Evolutionary conservation across 2,888 invertebrate genomes (phyloP).

Genomic region (Tuta absoluta): DNA sequence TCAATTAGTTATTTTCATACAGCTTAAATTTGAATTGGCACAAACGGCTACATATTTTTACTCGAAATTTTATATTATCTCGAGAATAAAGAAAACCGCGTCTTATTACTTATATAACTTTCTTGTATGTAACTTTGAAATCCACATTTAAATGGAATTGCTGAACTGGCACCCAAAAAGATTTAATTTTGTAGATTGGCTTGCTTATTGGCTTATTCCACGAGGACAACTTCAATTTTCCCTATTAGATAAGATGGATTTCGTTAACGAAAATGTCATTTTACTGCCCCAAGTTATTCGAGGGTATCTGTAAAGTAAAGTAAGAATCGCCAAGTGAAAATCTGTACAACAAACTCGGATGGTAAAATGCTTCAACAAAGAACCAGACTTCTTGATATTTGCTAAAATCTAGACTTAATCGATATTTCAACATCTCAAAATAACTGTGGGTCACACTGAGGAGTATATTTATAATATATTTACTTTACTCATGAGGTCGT

Average conservation of each 20-base stretch:
- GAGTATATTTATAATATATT: neutral
- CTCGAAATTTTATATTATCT: no score
- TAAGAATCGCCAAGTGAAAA: no score
- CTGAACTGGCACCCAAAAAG: neutral
- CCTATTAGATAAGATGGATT: neutral
- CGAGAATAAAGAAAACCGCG: no score
- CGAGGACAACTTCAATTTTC: conserved; percentile 7
- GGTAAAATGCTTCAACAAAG: no score
- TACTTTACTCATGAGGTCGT: neutral
- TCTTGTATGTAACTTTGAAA: neutral
- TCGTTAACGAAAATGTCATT: neutral
- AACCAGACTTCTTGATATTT: no score
- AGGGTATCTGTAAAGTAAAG: no score
- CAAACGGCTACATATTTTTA: no score
- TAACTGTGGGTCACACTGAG: neutral
- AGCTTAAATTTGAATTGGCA: no score
- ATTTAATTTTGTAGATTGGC: conserved; percentile 2
- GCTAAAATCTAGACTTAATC: neutral
- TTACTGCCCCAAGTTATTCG: neutral
- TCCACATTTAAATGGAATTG: neutral
- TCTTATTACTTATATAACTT: no score
- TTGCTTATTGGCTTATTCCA: conserved; percentile 6
- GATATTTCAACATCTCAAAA: neutral
- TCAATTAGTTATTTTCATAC: no score
- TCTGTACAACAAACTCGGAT: no score